These are phyloP conservation scores for Orius insidiosus DNA, from an alignment of 1,140 invertebrate species.

Conservation along the genomic window DNA sequence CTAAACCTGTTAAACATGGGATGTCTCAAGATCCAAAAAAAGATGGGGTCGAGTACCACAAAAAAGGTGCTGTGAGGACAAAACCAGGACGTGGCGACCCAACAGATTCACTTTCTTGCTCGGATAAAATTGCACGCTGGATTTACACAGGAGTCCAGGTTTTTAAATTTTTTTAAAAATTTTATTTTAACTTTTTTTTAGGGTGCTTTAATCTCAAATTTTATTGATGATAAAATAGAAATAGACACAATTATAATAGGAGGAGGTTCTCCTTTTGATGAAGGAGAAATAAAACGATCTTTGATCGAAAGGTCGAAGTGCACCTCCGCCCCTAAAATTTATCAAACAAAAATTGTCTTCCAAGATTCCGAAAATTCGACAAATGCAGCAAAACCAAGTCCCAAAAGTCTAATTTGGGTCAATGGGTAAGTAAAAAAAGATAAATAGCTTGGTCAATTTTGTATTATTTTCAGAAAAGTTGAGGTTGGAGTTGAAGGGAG, in stretches of 20 bases:
- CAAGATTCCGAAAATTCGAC: constrained; percentile 20
- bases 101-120: constrained; percentile 79
- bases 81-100: constrained; percentile 85
- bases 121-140: constrained; percentile 86
- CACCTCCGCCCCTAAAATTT: constrained; percentile 6
- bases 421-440: too few species aligned
- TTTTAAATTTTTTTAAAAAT: too few species aligned
- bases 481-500: constrained; percentile 65
- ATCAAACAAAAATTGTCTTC: constrained; percentile 15
- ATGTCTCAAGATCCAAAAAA: constrained; percentile 33
- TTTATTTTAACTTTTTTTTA: too few species aligned
- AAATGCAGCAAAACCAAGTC: constrained; percentile 30
- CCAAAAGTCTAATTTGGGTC: constrained; percentile 42
- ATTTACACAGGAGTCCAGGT: constrained; percentile 57
- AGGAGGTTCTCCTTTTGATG: constrained; percentile 42
- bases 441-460: too few species aligned
- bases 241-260: constrained; percentile 55
- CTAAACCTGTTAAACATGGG: constrained; percentile 52
- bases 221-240: constrained; percentile 50
- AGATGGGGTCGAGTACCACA: constrained; percentile 46
- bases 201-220: constrained; percentile 53
- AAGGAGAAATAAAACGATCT: constrained; percentile 39
- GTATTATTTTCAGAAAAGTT: constrained; percentile 32
- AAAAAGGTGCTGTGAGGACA: constrained; percentile 54
- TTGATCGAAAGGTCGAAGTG: constrained; percentile 10